These are phyloP conservation scores for Chaetogeoica ovagalla DNA, from an alignment of 2,888 invertebrate species.

Conservation along the genomic window DNA sequence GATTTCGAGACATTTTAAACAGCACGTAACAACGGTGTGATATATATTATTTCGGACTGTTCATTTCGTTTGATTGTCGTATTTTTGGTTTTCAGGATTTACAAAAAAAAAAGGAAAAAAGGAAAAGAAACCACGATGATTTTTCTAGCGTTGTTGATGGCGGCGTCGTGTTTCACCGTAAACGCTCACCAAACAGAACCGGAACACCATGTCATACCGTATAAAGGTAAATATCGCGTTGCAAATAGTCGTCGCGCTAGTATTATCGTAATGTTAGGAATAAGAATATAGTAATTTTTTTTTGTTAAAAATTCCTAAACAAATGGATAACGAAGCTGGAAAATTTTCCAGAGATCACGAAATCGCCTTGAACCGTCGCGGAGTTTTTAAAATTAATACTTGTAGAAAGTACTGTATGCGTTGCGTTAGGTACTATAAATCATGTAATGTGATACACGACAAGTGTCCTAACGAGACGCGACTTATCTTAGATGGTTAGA, in stretches of 20 bases:
- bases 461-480: constrained; percentile 27
- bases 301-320: not conserved
- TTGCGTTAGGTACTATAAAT: not conserved
- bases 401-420: not conserved
- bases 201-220: constrained; percentile 42
- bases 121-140: not conserved
- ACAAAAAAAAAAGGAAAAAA: constrained; percentile 1
- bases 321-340: not conserved
- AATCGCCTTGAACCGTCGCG: constrained; percentile 22
- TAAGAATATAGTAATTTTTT: not conserved
- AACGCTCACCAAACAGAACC: constrained; percentile 18
- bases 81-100: constrained; percentile 22
- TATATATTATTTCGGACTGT: not conserved
- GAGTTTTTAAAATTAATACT: constrained; percentile 18
- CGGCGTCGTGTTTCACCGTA: not conserved
- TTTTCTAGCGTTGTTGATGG: constrained; percentile 9
- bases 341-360: not conserved
- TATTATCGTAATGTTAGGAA: not conserved
- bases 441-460: constrained; percentile 13
- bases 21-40: not conserved
- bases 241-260: not conserved
- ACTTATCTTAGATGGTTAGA: constrained; percentile 20
- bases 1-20: constrained; percentile 6
- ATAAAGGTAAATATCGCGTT: constrained; percentile 33
- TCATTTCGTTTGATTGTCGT: constrained; percentile 7